Base-by-base conservation (phyloP, 2,113 vertebrate genomes). In the Fregata magnificens region DNA sequence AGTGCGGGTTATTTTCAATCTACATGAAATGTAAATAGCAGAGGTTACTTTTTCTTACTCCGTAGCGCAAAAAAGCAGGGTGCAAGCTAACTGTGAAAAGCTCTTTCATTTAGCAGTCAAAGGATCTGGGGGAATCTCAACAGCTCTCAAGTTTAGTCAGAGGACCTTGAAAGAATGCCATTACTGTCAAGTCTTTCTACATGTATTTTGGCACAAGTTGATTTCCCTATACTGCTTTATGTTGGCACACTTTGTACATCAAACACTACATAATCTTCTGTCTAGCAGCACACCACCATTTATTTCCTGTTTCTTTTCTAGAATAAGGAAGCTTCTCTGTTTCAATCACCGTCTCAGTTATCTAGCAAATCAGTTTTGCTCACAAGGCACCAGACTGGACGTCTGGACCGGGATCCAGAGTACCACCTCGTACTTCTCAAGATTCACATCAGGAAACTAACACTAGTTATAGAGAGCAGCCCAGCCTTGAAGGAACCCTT, bases 231-330 rank as follows among this genome's bases (percentile, higher is more conserved):
- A 78, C 45, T 88, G 87, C 92, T 96, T 67, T 82, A 88, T 73
- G 87, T 94, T 81, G 89, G 78, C 91, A 95, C 67, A 67, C 62
- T 91, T 83, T 28, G 38, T 73, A 73, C 34, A 91, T 58, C 74
- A 95, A 97, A 94, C 77, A 90, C 95, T 91, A 95, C 0, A 0
- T 80, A 93, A 97, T 58, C 66, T 50, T 87, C 89, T 88, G 91
- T 96, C 90, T 94, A 96, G 79, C 81, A 73, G 53, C 84, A 77
- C 36, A 89, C 22, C 80, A 85, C 73, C 61, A 42, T 44, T 94
- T 82, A 82, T 90, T 96, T 97, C 96, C 96, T 88, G 70, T 85
- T 91, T 89, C 71, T 90, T 87, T 81, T 47, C 53, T 66, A 59
- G 94, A 90, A 55, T 18, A 91, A 91, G 71, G 87, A 95, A 78